phyloP scores from a whole-genome alignment of 2,888 invertebrate genomes.

The Pristionchus fissidentatus region DNA sequence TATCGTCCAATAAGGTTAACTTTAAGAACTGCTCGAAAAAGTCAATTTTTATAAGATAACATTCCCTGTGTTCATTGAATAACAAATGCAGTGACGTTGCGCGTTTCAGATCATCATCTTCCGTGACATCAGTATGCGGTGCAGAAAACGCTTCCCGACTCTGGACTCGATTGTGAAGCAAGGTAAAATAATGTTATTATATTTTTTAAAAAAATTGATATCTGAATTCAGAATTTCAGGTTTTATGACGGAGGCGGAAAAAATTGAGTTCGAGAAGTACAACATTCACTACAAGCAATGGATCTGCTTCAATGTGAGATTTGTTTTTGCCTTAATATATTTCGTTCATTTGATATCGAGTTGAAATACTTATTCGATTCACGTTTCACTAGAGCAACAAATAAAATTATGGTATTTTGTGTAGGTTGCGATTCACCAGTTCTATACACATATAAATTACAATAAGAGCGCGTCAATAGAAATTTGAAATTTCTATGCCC shows the following conservation, averaged over 20 bases:
- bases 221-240: neutral
- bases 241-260: slow-evolving; percentile 37
- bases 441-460: too few relatives aligned
- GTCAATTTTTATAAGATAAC: too few relatives aligned
- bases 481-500: too few relatives aligned
- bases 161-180: slow-evolving; percentile 21
- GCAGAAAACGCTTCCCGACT: slow-evolving; percentile 28
- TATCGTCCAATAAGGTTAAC: neutral
- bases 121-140: slow-evolving; percentile 44
- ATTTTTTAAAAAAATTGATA: neutral
- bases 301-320: slow-evolving; percentile 45
- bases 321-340: neutral
- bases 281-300: slow-evolving; percentile 36
- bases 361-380: too few relatives aligned
- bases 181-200: too few relatives aligned
- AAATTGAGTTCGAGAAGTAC: slow-evolving; percentile 36
- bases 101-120: slow-evolving; percentile 37
- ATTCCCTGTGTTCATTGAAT: too few relatives aligned
- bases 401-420: too few relatives aligned
- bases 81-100: neutral
- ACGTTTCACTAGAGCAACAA: too few relatives aligned
- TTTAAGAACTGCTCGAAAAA: neutral
- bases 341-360: too few relatives aligned
- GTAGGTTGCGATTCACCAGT: too few relatives aligned
- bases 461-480: too few relatives aligned